phyloP scores from a whole-genome alignment of 2,797 vertebrate species.

The Epinephelus malabaricus region DNA sequence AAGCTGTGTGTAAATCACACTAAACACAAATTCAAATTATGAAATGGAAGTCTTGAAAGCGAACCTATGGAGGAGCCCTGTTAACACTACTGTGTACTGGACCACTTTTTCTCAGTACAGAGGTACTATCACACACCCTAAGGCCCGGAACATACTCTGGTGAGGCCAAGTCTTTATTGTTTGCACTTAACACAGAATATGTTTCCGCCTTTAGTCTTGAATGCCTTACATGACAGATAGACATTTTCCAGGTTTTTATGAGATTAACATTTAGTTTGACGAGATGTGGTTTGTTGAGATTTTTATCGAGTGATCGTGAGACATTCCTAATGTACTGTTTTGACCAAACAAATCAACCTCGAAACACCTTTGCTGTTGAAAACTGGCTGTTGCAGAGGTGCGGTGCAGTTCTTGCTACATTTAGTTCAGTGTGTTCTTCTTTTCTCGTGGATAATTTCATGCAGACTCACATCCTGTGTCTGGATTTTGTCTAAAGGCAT shows the following conservation, averaged over 20 bases:
- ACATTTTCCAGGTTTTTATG: conserved; percentile 22
- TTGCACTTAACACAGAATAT: background rate
- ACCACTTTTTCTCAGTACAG: background rate
- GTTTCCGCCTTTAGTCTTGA: conserved; percentile 12
- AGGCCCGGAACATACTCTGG: conserved; percentile 1
- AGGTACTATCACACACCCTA: background rate
- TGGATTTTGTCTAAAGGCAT: background rate
- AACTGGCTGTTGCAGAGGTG: background rate
- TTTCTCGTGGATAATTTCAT: background rate
- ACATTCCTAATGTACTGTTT: conserved; percentile 57
- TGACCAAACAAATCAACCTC: background rate
- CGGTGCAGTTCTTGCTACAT: background rate
- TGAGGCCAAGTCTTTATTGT: background rate
- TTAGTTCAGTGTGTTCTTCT: background rate
- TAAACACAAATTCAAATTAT: background rate
- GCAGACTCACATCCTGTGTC: background rate
- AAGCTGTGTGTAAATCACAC: background rate
- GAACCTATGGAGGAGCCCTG: conserved; percentile 24
- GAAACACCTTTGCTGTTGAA: background rate
- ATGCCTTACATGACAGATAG: conserved; percentile 19
- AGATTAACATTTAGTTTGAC: conserved; percentile 16
- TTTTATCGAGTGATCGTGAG: conserved; percentile 22
- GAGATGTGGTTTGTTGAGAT: background rate
- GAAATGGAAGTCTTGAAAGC: background rate
- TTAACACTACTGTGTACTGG: conserved; percentile 15